phyloP scores from a whole-genome alignment of 2,888 invertebrate species.

The Camponotus fellah region DNA sequence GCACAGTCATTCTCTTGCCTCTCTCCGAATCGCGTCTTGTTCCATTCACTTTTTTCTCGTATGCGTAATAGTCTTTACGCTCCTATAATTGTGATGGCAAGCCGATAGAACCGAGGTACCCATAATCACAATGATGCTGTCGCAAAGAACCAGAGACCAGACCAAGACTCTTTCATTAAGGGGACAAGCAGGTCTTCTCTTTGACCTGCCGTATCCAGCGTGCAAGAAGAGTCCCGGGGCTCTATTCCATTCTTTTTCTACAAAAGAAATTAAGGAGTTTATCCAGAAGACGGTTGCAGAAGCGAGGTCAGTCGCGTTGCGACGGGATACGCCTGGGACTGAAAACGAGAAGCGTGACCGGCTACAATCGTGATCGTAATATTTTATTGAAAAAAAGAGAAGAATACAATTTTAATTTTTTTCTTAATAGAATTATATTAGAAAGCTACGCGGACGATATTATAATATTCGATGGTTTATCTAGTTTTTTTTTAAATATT shows the following conservation, averaged over 20 bases:
- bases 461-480: background rate
- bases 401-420: conserved; percentile 2
- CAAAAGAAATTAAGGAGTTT: conserved; percentile 67
- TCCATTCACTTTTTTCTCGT: conserved; percentile 43
- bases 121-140: conserved; percentile 73
- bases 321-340: background rate
- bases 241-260: conserved; percentile 51
- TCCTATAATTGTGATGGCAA: conserved; percentile 72
- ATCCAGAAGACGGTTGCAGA: conserved; percentile 18
- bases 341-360: conserved; percentile 13
- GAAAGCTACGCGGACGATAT: background rate
- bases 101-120: conserved; percentile 69
- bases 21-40: conserved; percentile 25
- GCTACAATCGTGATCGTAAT: conserved; percentile 2
- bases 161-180: conserved; percentile 74
- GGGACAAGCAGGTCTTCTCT: conserved; percentile 71
- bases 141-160: conserved; percentile 59
- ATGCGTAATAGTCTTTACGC: conserved; percentile 70
- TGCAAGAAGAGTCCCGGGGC: conserved; percentile 60
- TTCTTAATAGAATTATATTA: background rate
- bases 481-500: background rate
- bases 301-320: conserved; percentile 8
- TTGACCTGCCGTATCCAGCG: conserved; percentile 59
- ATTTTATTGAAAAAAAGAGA: conserved; percentile 10
- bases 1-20: conserved; percentile 45